A percentile compares a stretch with the other conserved stretches of the same genome.
These are phyloP conservation scores for Pagetopsis macropterus DNA, from an alignment of 2,797 vertebrate genomes.

Conservation along the genomic window DNA sequence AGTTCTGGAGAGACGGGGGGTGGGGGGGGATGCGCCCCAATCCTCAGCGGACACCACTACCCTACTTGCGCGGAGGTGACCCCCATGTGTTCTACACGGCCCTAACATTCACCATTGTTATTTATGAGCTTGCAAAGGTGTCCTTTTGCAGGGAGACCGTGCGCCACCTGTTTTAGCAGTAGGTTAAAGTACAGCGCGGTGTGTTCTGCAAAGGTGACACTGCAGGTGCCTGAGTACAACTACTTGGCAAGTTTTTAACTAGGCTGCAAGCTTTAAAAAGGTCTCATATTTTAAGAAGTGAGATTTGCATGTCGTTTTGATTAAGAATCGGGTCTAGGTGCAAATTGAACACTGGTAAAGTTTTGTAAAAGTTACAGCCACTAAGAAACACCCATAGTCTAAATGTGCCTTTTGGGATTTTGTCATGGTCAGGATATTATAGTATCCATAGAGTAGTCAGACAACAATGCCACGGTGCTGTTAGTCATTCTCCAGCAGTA, in stretches of 20 bases:
- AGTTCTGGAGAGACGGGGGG: conserved; percentile 58
- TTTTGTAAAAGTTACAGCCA: no score
- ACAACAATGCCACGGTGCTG: no score
- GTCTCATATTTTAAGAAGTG: no score
- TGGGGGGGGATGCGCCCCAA: conserved; percentile 65
- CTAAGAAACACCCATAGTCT: no score
- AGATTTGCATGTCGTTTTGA: no score
- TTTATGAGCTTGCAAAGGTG: conserved; percentile 79
- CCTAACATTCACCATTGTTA: conserved; percentile 74
- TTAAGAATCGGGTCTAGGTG: no score
- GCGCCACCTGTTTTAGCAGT: conserved; percentile 72
- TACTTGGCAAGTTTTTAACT: conserved; percentile 49
- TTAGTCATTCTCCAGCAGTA: no score
- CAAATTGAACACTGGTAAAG: no score
- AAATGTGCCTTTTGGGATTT: no score
- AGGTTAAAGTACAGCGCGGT: conserved; percentile 45
- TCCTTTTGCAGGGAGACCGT: conserved; percentile 63
- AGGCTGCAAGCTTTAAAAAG: conserved; percentile 16
- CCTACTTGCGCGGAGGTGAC: conserved; percentile 81
- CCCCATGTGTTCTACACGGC: conserved; percentile 75
- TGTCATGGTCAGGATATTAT: no score
- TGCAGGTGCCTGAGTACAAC: conserved; percentile 18
- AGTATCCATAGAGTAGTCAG: no score
- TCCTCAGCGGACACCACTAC: conserved; percentile 72
- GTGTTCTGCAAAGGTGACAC: conserved; percentile 55